These are phyloP conservation scores for Myoxocephalus aenaeus DNA, from an alignment of 2,797 vertebrate genomes.

Conservation along the genomic window DNA sequence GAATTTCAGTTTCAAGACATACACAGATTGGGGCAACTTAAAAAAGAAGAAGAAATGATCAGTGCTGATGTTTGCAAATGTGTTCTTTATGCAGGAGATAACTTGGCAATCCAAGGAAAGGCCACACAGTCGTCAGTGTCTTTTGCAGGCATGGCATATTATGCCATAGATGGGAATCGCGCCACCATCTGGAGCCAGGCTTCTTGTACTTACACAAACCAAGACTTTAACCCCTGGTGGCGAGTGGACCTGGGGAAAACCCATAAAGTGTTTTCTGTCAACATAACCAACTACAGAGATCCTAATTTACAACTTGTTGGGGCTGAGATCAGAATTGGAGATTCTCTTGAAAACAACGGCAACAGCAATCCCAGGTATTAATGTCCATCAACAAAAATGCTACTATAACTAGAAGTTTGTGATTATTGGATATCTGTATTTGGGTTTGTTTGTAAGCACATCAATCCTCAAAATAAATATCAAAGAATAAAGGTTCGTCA, in stretches of 20 bases:
- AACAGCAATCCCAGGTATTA: slow-evolving; percentile 69
- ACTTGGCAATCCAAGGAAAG: slow-evolving; percentile 53
- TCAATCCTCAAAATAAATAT: too few species aligned
- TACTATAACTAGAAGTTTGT: background rate
- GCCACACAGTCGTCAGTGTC: slow-evolving; percentile 43
- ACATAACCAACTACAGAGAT: slow-evolving; percentile 44
- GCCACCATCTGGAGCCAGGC: background rate
- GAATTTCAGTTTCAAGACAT: too few species aligned
- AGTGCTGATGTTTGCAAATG: background rate
- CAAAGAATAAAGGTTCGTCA: too few species aligned
- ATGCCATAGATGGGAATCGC: slow-evolving; percentile 71
- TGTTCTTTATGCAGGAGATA: slow-evolving; percentile 42
- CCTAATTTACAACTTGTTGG: slow-evolving; percentile 31
- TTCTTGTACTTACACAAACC: slow-evolving; percentile 54
- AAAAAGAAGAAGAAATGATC: too few species aligned
- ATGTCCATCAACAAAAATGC: background rate
- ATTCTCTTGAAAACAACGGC: slow-evolving; percentile 62
- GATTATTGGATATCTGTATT: background rate
- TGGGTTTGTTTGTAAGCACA: background rate
- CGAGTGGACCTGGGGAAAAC: slow-evolving; percentile 66
- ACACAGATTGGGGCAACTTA: too few species aligned
- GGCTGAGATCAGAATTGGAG: slow-evolving; percentile 69
- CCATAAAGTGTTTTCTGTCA: slow-evolving; percentile 65
- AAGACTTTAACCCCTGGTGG: slow-evolving; percentile 67
- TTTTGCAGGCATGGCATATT: background rate